These are phyloP conservation scores for Uria lomvia DNA, from an alignment of 2,113 vertebrate species.

Conservation along the genomic window DNA sequence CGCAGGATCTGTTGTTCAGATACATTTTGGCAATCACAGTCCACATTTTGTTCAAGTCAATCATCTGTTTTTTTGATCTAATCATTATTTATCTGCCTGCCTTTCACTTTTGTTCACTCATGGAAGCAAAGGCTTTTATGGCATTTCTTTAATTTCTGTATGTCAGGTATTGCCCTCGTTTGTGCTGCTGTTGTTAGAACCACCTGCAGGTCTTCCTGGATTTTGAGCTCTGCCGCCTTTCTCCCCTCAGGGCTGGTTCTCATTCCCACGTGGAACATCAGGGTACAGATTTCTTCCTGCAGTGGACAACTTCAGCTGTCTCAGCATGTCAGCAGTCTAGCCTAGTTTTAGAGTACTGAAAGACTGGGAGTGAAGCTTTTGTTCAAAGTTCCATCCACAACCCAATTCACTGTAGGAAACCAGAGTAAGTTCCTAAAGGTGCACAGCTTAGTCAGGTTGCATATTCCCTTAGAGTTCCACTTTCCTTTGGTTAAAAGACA, in stretches of 20 bases:
- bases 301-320: not conserved
- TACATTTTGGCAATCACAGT: not conserved
- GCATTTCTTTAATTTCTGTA: not conserved
- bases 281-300: not conserved
- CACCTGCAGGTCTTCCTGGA: not conserved
- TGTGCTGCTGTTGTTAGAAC: not conserved
- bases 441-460: not conserved
- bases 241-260: not conserved
- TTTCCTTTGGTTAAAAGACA: not conserved
- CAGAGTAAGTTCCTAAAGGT: not conserved
- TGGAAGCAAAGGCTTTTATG: not conserved
- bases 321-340: not conserved
- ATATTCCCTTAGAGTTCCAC: not conserved
- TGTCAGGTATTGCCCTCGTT: not conserved
- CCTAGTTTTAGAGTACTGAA: not conserved
- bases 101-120: not conserved
- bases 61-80: not conserved
- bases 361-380: not conserved
- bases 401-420: not conserved
- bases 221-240: not conserved
- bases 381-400: not conserved
- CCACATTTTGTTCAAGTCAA: not conserved
- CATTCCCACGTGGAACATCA: accelerated
- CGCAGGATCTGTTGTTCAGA: not conserved
- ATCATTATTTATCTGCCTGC: not conserved